Conservation (phyloP, 2,797 vertebrate species). For the Ciconia nigra region DNA sequence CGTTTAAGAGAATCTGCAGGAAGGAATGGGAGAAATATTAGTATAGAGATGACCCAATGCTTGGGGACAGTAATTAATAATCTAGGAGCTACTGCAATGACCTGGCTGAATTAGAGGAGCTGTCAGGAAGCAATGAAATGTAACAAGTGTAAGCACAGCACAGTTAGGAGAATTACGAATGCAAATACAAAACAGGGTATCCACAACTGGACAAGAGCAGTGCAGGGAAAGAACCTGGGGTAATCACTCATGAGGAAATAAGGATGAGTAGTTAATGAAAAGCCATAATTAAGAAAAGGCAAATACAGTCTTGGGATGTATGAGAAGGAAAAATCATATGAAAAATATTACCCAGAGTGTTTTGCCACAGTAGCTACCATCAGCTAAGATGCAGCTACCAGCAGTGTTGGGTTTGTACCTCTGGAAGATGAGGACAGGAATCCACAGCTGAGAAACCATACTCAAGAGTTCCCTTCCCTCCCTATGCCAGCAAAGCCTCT, state of each 20-base stretch:
- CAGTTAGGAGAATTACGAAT: not conserved
- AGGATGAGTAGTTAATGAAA: constrained; percentile 42
- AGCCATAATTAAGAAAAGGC: constrained; percentile 28
- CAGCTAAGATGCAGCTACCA: not conserved
- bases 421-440: not conserved
- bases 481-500: not conserved
- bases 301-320: constrained; percentile 3
- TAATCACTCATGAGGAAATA: constrained; percentile 49
- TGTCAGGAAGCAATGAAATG: not conserved
- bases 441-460: not conserved
- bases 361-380: not conserved
- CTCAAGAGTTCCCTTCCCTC: not conserved
- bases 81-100: not conserved
- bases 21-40: not conserved
- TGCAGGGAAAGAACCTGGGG: not conserved
- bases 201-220: not conserved
- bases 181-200: not conserved
- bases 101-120: constrained; percentile 18
- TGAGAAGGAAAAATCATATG: not conserved
- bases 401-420: not conserved
- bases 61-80: not conserved
- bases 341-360: not conserved
- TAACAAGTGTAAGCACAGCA: not conserved
- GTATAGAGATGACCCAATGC: not conserved
- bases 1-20: not conserved